Conservation (phyloP, 1,140 invertebrate species). For the Plectus sambesii region DNA sequence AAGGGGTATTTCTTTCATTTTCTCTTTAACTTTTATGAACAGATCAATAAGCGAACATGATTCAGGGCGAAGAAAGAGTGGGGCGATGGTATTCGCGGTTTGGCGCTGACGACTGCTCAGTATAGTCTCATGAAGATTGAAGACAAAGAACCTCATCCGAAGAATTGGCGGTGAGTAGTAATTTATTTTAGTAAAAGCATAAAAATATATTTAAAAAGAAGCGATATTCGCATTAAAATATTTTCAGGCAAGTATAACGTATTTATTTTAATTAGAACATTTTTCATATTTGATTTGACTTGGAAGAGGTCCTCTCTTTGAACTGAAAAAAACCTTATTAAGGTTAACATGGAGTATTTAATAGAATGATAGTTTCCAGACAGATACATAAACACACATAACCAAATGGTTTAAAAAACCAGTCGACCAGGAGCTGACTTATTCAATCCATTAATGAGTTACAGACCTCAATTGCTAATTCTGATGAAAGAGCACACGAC, state of each 20-base stretch:
- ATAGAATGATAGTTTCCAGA: too few relatives aligned
- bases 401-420: too few relatives aligned
- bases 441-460: too few relatives aligned
- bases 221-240: background rate
- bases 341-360: too few relatives aligned
- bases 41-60: conserved; percentile 5
- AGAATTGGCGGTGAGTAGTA: conserved; percentile 34
- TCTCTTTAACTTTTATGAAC: conserved; percentile 6
- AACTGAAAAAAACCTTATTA: too few relatives aligned
- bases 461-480: conserved; percentile 46
- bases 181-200: conserved; percentile 13
- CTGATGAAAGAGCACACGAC: conserved; percentile 47
- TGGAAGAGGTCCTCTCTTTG: too few relatives aligned
- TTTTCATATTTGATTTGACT: too few relatives aligned
- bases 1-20: conserved; percentile 60
- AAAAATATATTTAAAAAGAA: conserved; percentile 1
- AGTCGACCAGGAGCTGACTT: too few relatives aligned
- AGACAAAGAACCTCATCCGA: conserved; percentile 42
- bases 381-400: too few relatives aligned
- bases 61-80: conserved; percentile 94
- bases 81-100: conserved; percentile 95
- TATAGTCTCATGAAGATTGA: conserved; percentile 61
- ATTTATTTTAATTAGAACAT: too few relatives aligned
- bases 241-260: background rate
- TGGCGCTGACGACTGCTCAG: conserved; percentile 86